Conservation (phyloP, 2,888 invertebrate genomes). For the Liodrosophila aerea region DNA sequence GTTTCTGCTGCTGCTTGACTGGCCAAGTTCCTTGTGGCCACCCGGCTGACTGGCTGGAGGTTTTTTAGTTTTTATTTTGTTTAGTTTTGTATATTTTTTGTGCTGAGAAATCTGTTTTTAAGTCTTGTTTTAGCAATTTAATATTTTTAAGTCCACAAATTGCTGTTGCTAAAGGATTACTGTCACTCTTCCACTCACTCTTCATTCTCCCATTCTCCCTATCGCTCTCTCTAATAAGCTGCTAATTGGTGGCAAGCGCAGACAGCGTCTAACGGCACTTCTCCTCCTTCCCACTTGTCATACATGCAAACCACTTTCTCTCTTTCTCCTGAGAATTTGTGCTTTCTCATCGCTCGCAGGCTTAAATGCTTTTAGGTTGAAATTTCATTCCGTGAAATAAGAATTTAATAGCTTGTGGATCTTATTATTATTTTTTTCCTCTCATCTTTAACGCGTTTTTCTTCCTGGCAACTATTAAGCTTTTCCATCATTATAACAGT, state of each 20-base stretch:
- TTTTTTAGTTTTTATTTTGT: conserved; percentile 11
- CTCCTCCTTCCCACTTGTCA: conserved; percentile 3
- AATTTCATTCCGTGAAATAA: conserved; percentile 70
- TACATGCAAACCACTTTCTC: no score
- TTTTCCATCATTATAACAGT: conserved; percentile 47
- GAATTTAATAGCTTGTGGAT: conserved; percentile 64
- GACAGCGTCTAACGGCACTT: conserved; percentile 57
- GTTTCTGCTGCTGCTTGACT: background rate
- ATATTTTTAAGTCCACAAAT: conserved; percentile 74
- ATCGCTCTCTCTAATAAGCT: conserved; percentile 74
- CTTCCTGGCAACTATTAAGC: conserved; percentile 44
- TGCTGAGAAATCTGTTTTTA: conserved; percentile 74
- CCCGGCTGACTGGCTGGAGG: conserved; percentile 20
- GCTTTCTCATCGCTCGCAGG: conserved; percentile 31
- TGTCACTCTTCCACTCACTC: conserved; percentile 11
- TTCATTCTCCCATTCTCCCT: background rate
- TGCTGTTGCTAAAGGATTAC: conserved; percentile 69
- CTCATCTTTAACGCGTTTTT: conserved; percentile 35
- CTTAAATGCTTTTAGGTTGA: conserved; percentile 66
- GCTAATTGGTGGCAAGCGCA: conserved; percentile 70
- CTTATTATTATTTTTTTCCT: conserved; percentile 16
- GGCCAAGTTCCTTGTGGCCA: conserved; percentile 39
- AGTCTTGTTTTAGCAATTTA: conserved; percentile 75
- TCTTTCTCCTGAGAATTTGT: background rate
- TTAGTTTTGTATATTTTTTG: conserved; percentile 20